A percentile compares a stretch with the other conserved stretches of the same genome.
These are phyloP conservation scores for Drosophila parvula DNA, from an alignment of 1,140 invertebrate genomes.

Conservation along the genomic window DNA sequence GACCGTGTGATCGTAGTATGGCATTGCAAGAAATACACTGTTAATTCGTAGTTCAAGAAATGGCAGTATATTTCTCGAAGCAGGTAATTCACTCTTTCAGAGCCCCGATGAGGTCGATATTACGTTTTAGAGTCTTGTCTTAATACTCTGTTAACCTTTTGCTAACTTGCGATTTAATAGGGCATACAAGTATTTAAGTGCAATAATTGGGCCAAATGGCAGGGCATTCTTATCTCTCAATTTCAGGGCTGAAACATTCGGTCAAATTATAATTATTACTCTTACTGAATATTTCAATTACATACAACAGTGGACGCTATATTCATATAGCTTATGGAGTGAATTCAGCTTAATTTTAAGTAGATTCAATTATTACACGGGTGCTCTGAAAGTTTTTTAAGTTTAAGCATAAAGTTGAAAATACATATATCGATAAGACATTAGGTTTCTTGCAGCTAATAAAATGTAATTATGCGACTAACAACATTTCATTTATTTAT, in stretches of 20 bases:
- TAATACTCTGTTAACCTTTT: background rate
- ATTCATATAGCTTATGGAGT: too few species aligned
- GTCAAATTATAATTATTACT: background rate
- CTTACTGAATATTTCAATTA: too few species aligned
- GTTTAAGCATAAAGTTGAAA: too few species aligned
- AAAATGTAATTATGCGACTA: too few species aligned
- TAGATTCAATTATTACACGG: too few species aligned
- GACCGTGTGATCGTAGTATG: constrained; percentile 30
- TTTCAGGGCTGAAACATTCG: background rate
- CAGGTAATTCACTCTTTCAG: background rate
- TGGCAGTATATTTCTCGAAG: background rate
- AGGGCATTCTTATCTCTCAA: background rate
- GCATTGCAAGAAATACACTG: constrained; percentile 39
- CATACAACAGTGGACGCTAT: too few species aligned
- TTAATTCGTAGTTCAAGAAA: constrained; percentile 48
- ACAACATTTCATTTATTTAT: too few species aligned
- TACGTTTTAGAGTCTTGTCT: background rate
- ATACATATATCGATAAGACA: too few species aligned
- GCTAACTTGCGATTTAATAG: background rate
- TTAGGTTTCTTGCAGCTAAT: too few species aligned
- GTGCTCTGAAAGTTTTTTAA: too few species aligned
- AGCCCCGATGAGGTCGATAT: background rate
- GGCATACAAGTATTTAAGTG: too few species aligned
- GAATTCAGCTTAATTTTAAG: too few species aligned
- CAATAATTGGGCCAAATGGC: background rate